These are phyloP conservation scores for Orthosia gothica DNA, from an alignment of 2,888 invertebrate genomes.

Conservation along the genomic window DNA sequence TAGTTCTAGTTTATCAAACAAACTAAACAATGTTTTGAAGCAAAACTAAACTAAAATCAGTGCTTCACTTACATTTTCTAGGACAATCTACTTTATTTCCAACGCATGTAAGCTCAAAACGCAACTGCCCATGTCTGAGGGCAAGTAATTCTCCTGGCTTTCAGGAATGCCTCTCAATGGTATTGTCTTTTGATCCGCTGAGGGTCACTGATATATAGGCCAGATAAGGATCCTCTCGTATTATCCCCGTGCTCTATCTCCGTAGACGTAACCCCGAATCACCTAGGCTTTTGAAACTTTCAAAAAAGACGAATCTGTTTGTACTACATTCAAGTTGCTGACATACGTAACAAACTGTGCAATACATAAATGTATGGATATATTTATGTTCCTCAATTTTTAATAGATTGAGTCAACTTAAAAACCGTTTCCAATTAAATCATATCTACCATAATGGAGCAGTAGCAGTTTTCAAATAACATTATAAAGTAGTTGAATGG, in stretches of 20 bases:
- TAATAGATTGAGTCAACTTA: constrained; percentile 2
- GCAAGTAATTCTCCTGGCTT: constrained; percentile 54
- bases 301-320: constrained; percentile 54
- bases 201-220: constrained; percentile 67
- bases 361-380: background rate
- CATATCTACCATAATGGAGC: background rate
- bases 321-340: constrained; percentile 33
- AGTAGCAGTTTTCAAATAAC: background rate
- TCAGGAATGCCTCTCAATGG: constrained; percentile 64
- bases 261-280: constrained; percentile 63
- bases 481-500: too few species aligned
- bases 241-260: constrained; percentile 72
- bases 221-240: constrained; percentile 71
- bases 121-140: constrained; percentile 38
- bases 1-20: constrained; percentile 27
- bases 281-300: constrained; percentile 48
- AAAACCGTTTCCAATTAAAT: background rate
- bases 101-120: constrained; percentile 42
- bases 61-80: constrained; percentile 23
- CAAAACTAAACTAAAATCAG: constrained; percentile 11
- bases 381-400: background rate
- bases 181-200: constrained; percentile 66
- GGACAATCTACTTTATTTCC: constrained; percentile 47
- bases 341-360: constrained; percentile 16
- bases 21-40: constrained; percentile 10